These are phyloP conservation scores for Monomorium pharaonis DNA, from an alignment of 1,140 invertebrate species.

Conservation along the genomic window DNA sequence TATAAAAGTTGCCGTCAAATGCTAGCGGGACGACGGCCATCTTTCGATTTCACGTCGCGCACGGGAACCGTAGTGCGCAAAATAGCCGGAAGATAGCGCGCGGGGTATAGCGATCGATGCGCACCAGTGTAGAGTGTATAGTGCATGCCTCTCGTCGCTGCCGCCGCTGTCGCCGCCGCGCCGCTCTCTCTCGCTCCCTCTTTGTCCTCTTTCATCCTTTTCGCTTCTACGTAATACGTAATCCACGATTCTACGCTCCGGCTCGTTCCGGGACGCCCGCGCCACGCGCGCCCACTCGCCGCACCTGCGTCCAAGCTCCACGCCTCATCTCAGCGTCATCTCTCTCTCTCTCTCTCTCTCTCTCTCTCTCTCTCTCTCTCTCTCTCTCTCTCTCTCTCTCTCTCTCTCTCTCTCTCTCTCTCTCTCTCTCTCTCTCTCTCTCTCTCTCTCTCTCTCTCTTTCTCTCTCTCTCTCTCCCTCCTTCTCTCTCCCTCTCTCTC, in stretches of 20 bases:
- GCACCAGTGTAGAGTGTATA: too few species aligned
- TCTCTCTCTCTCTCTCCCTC: not conserved
- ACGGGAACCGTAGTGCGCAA: slow-evolving; percentile 53
- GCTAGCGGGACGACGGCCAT: slow-evolving; percentile 72
- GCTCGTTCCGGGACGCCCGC: not conserved
- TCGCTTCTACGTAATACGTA: not conserved
- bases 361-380: not conserved
- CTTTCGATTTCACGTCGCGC: slow-evolving; percentile 67
- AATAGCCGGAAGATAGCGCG: slow-evolving; percentile 68
- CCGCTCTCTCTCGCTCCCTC: not conserved
- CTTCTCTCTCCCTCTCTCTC: not conserved
- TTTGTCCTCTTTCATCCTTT: too few species aligned
- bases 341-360: not conserved
- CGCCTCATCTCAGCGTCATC: too few species aligned
- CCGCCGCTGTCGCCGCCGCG: not conserved
- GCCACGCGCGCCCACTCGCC: too few species aligned
- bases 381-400: not conserved
- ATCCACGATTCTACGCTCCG: slow-evolving; percentile 2
- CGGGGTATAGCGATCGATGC: slow-evolving; percentile 65
- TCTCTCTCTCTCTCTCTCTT: not conserved
- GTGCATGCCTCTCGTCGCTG: too few species aligned
- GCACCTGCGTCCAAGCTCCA: too few species aligned
- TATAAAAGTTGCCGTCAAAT: slow-evolving; percentile 69
- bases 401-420: not conserved
- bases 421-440: not conserved